Evolutionary conservation across 2,888 invertebrate species (phyloP), one percentile per base, ranked within the genome.

Genomic region (Graphium colonna): DNA sequence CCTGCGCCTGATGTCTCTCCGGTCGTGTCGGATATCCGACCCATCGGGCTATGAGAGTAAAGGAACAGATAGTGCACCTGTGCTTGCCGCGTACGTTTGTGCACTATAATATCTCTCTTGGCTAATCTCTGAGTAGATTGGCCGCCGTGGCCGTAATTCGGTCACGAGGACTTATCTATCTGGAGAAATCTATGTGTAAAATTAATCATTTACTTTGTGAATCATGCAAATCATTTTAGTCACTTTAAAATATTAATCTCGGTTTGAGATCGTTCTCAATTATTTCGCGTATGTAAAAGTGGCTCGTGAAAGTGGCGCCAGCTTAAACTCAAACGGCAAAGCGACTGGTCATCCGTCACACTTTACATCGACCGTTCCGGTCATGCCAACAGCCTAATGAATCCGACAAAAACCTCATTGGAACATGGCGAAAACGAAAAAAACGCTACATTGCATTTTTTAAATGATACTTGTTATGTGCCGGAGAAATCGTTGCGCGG

Each of bases 221-320:
- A 3, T 26, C 26, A 44, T 8, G 17, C 17, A 31, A 31, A 5
- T 5, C 28, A 44, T 44, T 8, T 7, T 13, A 44, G 7, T 16
- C 15, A 28, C 44, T 28, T 28, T 16, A 44, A 44, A 44, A 44
- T 26, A 3, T 15, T 31, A 21, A 21, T 26, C 26, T 15, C 28
- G 31, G n/a, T n/a, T n/a, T n/a, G n/a, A n/a, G n/a, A 31, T n/a
- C 44, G n/a, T 44, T 44, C 31, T 31, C 17, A 44, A 44, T 44
- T 31, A 44, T 21, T 3, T 9, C 13, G 1, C 12, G 26, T 13
- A 26, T 43, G 43, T 26, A 15, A n/a, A n/a, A n/a, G n/a, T n/a
- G 10, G 50, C 18, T 21, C 28, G 44, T 31, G 51, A 51, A 51
- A 51, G 51, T 51, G 43, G 51, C 51, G 51, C 43, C 50, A 43